Evolutionary conservation across 2,888 invertebrate species (phyloP), one percentile per base, ranked within the genome.

Genomic region (Escarpia spicata): DNA sequence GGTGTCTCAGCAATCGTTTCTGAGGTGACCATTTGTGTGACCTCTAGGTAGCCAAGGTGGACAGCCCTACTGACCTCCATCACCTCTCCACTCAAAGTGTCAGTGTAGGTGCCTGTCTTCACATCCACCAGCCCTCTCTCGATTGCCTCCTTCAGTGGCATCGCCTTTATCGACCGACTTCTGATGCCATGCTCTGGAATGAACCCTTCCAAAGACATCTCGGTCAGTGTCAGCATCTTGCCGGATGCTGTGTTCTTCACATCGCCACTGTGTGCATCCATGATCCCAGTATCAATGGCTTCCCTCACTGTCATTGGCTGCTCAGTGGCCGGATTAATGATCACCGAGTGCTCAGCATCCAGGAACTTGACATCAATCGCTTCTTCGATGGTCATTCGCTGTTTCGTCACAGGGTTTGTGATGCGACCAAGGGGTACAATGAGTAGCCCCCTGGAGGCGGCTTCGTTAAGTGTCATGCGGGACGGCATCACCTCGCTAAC

Each of bases 241-340:
- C 97, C 97, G 94, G 98, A 98, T 93, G 92, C 98, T 97, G 93
- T 94, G 93, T 96, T 95, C 44, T 94, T 94, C 58, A 99, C 96
- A 97, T 97, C 96, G 97, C 98, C 95, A 96, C 98, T 98, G 96
- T 98, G 98, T 0, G 98, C 98, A 95, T 99, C 98, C 96, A 98
- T 98, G 91, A 99, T 97, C 96, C 98, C 98, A 95, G 98, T 97
- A 96, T 98, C 98, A 95, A 99, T 99, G 44, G 99, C 99, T 97
- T 99, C 98, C 94, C 98, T 97, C 94, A 99, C 97, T 44, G 98
- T 98, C 90, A 99, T 97, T 96, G 98, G 97, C 94, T 96, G 96
- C 45, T 97, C 96, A 92, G 98, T 96, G 98, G 98, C 93, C 98
- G 97, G 95, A 91, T 94, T 94, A 98, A 97, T 91, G 94, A 95